Base-by-base conservation (phyloP, 2,888 invertebrate species). In the Hirtodrosophila duncani region DNA sequence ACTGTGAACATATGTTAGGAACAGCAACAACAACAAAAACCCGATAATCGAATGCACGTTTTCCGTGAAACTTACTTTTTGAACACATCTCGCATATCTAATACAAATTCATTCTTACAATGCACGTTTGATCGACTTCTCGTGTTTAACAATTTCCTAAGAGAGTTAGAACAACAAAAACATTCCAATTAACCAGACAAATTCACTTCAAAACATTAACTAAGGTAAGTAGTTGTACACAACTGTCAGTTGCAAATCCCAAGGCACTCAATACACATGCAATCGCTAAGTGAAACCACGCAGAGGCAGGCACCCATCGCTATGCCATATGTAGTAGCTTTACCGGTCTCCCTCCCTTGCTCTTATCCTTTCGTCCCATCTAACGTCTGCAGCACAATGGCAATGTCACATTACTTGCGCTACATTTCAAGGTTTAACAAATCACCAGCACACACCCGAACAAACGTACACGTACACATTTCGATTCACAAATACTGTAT, bases 401-500 rank as follows among this genome's bases (percentile, higher is more conserved):
- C 49, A 62, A 50, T 38, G 52, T 67, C 30, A 56, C 51, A 26
- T 46, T 27, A 36, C 36, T 24, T 21, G 27, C 29, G 36, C 31
- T 41, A 67, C 70, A 50, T 64, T 77, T 69, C 67, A 51, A 75
- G 71, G 49, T 50, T 70, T 63, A 55, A 75, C 71, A 71, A 79
- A 71, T 75, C 68, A 67, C 57, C 71, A 44, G 53, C 46, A 48
- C 38, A 61, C 51, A 48, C 50, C 51, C 55, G 36, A 34, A 37
- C 44, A 39, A n/a, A 9, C 17, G 18, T 14, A 26, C 8, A 13
- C 7, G 2, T 8, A 16, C 17, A 14, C 30, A 21, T 14, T 7
- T 7, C 8, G 10, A 24, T 27, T n/a, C n/a, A n/a, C n/a, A n/a
- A n/a, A 27, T 3, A 2, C 27, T 3, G 11, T 27, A 3, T 11